Evolutionary conservation across 2,113 vertebrate species (phyloP).

Genomic region (Candoia aspera): DNA sequence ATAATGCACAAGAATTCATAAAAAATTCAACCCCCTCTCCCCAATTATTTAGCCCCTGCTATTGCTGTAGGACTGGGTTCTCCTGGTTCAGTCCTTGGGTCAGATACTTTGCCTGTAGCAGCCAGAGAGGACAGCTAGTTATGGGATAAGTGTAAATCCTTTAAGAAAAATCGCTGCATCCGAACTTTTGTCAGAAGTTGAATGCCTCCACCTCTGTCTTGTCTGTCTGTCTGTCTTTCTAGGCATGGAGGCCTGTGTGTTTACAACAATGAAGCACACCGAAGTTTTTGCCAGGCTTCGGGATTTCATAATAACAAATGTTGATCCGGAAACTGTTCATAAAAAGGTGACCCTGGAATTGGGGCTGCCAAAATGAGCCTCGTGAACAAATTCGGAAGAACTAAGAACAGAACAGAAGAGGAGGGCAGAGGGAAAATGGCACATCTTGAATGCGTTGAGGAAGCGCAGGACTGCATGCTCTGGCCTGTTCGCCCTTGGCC

Average conservation of each 20-base stretch:
- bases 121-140: background rate
- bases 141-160: background rate
- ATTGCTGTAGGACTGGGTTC: background rate
- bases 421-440: background rate
- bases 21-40: background rate
- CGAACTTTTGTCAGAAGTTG: background rate
- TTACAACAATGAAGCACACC: conserved; percentile 78
- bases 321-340: conserved; percentile 85
- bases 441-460: background rate
- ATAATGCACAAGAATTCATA: background rate
- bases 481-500: background rate
- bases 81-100: background rate
- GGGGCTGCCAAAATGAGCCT: too few species aligned
- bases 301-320: conserved; percentile 85
- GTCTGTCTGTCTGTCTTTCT: conserved; percentile 4
- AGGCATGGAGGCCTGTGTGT: conserved; percentile 87
- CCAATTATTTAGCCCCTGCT: background rate
- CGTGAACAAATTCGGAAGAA: too few species aligned
- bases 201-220: background rate
- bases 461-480: background rate
- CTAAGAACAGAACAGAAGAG: background rate
- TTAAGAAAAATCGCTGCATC: background rate
- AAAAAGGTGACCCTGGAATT: conserved; percentile 80
- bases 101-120: background rate
- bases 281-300: conserved; percentile 83